phyloP scores from a whole-genome alignment of 35 echinoderm and acorn worm genomes.

The Stichopus chloronotus region DNA sequence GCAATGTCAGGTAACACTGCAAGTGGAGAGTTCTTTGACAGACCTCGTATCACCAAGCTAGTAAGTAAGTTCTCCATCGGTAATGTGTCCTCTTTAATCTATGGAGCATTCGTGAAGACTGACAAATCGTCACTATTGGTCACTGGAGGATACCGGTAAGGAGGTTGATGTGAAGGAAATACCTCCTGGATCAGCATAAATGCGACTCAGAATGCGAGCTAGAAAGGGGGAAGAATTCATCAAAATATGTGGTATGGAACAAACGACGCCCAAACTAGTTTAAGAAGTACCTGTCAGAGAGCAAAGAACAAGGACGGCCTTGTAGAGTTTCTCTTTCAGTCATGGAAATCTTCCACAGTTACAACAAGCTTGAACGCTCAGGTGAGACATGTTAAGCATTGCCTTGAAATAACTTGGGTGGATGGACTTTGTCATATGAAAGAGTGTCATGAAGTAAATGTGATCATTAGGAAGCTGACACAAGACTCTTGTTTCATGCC shows the following conservation, averaged over 20 bases:
- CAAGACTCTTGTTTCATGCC: too few relatives aligned
- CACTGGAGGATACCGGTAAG: background rate
- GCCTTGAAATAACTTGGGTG: background rate
- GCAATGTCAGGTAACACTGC: too few relatives aligned
- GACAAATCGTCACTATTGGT: slow-evolving; percentile 42
- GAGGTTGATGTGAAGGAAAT: too few relatives aligned
- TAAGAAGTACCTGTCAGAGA: slow-evolving; percentile 7
- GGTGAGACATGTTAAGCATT: background rate
- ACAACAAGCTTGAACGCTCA: background rate
- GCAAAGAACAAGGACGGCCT: slow-evolving; percentile 1
- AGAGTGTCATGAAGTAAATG: too few relatives aligned
- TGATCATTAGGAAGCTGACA: too few relatives aligned
- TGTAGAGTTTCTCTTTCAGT: slow-evolving; percentile 7
- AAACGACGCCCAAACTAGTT: background rate
- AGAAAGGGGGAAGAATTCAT: too few relatives aligned
- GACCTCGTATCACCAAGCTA: too few relatives aligned
- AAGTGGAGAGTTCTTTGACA: too few relatives aligned
- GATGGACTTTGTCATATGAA: too few relatives aligned
- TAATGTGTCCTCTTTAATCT: slow-evolving; percentile 4
- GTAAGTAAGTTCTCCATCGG: slow-evolving; percentile 40
- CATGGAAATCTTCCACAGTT: background rate
- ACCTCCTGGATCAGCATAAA: too few relatives aligned
- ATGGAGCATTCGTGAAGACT: slow-evolving; percentile 55
- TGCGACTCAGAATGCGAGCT: too few relatives aligned
- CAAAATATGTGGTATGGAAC: background rate